Evolutionary conservation across 2,888 invertebrate genomes (phyloP).

Genomic region (Caenorhabditis doughertyi): DNA sequence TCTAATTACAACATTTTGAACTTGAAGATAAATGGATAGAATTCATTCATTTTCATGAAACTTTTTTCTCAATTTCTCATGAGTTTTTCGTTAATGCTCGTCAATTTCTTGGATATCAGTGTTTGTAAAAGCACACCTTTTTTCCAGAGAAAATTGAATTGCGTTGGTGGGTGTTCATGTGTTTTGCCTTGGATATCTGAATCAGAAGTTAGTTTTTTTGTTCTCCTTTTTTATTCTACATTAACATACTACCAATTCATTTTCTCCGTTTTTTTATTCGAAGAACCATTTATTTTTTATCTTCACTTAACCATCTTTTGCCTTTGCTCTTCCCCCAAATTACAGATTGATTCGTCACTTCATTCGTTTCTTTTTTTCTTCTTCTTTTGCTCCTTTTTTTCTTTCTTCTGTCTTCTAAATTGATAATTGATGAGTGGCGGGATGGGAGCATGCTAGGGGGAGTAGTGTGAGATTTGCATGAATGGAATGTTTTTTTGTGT

Average conservation of each 20-base stretch:
- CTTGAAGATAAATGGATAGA: neutral
- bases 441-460: neutral
- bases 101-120: conserved; percentile 16
- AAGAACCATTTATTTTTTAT: conserved; percentile 42
- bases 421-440: conserved; percentile 56
- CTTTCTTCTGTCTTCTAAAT: conserved; percentile 29
- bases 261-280: neutral
- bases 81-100: neutral
- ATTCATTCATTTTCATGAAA: neutral
- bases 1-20: conserved; percentile 28
- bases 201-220: conserved; percentile 21
- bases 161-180: conserved; percentile 35
- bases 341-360: conserved; percentile 30
- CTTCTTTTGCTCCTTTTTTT: neutral
- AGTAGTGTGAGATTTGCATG: conserved; percentile 51
- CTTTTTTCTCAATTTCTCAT: neutral
- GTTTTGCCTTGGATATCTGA: conserved; percentile 13
- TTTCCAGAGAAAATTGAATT: conserved; percentile 25
- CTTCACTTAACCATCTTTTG: conserved; percentile 36
- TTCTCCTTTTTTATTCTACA: conserved; percentile 6
- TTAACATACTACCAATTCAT: conserved; percentile 6
- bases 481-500: conserved; percentile 28
- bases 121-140: conserved; percentile 8
- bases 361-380: conserved; percentile 1
- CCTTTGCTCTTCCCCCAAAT: conserved; percentile 33